Base-by-base conservation (phyloP, 2,797 vertebrate genomes). In the Pterois miles region DNA sequence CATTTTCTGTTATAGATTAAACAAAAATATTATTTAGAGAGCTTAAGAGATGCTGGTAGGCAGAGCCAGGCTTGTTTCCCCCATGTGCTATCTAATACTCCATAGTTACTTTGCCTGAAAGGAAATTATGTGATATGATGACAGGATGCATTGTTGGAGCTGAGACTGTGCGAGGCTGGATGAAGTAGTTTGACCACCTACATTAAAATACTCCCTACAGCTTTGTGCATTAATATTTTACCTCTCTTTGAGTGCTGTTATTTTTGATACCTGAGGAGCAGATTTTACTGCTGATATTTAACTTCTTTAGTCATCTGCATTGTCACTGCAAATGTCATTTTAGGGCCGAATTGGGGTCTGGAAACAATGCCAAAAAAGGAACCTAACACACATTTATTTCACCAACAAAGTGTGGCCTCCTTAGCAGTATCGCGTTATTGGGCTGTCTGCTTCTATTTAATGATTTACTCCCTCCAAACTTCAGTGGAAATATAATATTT, bases 401-500 rank as follows among this genome's bases (percentile, higher is more conserved):
- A 25, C 36, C 54, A 38, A 20, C 43, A 22, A 18, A 71, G 72
- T 86, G 74, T 72, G 79, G 82, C 66, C 69, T 85, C 72, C 54
- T 43, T 64, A 76, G 6, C 31, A 22, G 81, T 75, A 33, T 88
- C 82, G 76, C 65, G 63, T 71, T 71, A 46, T 27, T 74, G 62
- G 60, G 53, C 62, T 70, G 81, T 76, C 71, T 80, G 63, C 52
- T 79, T 82, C 71, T 76, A 63, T 79, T 78, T 65, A 84, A 86
- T 86, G 89, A 89, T 91, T 91, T 89, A 84, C 75, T 60, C 33
- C 48, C 54, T 82, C 34, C 65, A 85, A 86, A 89, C 86, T 71
- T 83, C 70, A 78, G 71, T 83, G 81, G 84, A 89, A 89, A 88
- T 87, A 85, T 82, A 88, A 90, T 85, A 83, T 89, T 90, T 89